A percentile compares a stretch with the other conserved stretches of the same genome.
Conservation (phyloP, 2,888 invertebrate genomes). For the Choreutis nemorana region DNA sequence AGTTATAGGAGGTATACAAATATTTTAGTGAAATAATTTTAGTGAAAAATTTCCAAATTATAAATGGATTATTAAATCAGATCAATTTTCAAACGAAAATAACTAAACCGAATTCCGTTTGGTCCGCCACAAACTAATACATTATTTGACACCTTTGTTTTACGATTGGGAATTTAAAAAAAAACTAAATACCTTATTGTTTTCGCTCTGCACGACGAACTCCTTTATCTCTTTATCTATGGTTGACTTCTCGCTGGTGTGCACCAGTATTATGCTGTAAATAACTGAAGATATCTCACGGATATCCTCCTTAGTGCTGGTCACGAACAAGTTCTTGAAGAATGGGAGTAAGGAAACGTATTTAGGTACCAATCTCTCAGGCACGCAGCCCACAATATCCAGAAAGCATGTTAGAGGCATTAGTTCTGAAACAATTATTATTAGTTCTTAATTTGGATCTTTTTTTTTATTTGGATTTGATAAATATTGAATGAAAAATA, state of each 20-base stretch:
- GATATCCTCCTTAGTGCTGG: constrained; percentile 77
- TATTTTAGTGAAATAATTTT: too few relatives aligned
- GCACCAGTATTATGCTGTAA: constrained; percentile 75
- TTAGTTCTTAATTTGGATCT: constrained; percentile 2
- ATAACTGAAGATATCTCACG: constrained; percentile 77
- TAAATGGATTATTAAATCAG: too few relatives aligned
- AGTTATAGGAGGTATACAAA: too few relatives aligned
- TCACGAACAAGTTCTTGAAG: constrained; percentile 70
- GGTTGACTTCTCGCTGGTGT: constrained; percentile 59
- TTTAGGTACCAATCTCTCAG: constrained; percentile 71
- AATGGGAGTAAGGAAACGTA: constrained; percentile 72
- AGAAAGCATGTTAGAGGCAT: constrained; percentile 78
- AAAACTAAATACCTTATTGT: too few relatives aligned
- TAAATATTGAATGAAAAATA: too few relatives aligned
- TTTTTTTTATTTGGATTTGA: background rate
- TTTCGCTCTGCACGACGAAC: constrained; percentile 58
- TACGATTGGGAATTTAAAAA: background rate
- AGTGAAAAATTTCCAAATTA: too few relatives aligned
- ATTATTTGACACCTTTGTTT: background rate
- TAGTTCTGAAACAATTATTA: constrained; percentile 57
- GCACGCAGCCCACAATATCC: constrained; percentile 85
- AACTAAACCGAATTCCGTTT: too few relatives aligned
- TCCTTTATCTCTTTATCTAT: constrained; percentile 60
- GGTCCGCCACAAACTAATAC: too few relatives aligned
- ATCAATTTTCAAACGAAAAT: too few relatives aligned